A percentile compares a stretch with the other conserved stretches of the same genome.
Evolutionary conservation across 2,888 invertebrate species (phyloP).

Genomic region (Xanthia togata): DNA sequence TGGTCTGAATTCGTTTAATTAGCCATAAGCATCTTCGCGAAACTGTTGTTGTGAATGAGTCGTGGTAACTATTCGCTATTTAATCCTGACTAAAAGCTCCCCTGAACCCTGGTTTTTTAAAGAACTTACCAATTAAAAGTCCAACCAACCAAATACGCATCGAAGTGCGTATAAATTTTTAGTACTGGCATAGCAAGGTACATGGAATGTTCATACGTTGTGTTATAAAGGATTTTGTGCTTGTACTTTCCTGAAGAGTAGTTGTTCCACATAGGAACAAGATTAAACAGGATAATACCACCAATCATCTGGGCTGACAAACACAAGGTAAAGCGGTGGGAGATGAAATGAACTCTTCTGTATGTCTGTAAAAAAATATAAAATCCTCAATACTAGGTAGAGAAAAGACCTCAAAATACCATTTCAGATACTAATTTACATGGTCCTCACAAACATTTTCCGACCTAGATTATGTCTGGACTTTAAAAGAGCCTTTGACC

Average conservation of each 20-base stretch:
- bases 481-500: neutral
- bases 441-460: neutral
- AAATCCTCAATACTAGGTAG: neutral
- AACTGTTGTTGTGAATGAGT: neutral
- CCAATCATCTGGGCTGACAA: neutral
- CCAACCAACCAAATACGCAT: conserved; percentile 32
- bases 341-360: conserved; percentile 23
- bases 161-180: conserved; percentile 27
- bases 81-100: too few species aligned
- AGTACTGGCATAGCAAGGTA: conserved; percentile 38
- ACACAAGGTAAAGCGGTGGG: conserved; percentile 6
- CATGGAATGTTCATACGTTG: conserved; percentile 50
- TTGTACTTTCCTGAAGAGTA: conserved; percentile 38
- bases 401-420: neutral
- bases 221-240: conserved; percentile 18
- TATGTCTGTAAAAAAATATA: conserved; percentile 21
- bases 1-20: too few species aligned
- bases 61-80: neutral
- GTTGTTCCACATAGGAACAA: conserved; percentile 47
- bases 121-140: conserved; percentile 46
- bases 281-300: neutral
- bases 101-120: neutral
- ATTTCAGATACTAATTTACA: neutral
- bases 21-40: too few species aligned
- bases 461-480: neutral